A percentile compares a stretch with the other conserved stretches of the same genome.
These are phyloP conservation scores for Platorchestia sp. DNA, from an alignment of 1,140 invertebrate species.

Conservation along the genomic window DNA sequence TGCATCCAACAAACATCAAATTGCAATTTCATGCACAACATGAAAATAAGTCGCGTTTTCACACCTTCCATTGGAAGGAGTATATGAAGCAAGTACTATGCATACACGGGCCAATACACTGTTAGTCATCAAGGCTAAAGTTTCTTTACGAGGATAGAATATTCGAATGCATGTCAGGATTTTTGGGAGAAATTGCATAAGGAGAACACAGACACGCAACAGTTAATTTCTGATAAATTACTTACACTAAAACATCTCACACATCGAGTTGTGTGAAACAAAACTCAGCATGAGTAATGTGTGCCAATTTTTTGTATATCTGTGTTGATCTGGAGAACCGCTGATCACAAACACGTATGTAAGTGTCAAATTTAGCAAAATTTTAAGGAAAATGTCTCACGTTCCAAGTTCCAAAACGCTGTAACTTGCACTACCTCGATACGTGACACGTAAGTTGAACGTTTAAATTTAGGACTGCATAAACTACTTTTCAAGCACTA, in stretches of 20 bases:
- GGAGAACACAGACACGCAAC: background rate
- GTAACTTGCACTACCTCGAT: background rate
- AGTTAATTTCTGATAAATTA: background rate
- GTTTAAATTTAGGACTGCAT: background rate
- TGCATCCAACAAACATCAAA: background rate
- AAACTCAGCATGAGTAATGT: no score
- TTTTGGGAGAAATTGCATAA: background rate
- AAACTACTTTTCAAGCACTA: background rate
- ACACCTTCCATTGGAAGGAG: background rate
- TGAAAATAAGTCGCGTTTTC: background rate
- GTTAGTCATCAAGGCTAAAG: no score
- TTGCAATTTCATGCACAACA: background rate
- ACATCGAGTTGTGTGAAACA: no score
- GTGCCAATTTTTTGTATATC: no score
- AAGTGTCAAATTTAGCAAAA: no score
- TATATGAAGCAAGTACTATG: background rate
- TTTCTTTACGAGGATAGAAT: no score
- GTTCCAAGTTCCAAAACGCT: no score
- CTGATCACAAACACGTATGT: background rate
- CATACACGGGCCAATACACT: no score
- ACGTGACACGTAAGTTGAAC: background rate
- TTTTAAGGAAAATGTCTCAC: no score
- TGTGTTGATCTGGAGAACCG: background rate
- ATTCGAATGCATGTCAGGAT: background rate
- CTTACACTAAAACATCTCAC: background rate